Base-by-base conservation (phyloP, 2,888 invertebrate genomes). In the Eristalinus sepulchralis region DNA sequence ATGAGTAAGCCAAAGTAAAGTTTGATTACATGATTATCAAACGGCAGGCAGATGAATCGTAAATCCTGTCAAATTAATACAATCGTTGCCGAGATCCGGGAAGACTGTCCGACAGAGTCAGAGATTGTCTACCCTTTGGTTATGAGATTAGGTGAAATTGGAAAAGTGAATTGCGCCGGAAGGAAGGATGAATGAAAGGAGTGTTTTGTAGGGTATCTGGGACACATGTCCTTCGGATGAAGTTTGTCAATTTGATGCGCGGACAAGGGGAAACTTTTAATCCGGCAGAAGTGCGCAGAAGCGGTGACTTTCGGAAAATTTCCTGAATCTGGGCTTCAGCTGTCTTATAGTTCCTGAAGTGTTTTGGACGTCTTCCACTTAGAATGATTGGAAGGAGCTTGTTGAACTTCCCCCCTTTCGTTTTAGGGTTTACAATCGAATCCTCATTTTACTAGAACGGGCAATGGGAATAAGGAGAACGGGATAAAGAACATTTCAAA, bases 11-110 rank as follows among this genome's bases (percentile, higher is more conserved):
- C 36, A 39, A 64, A 64, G 39, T 47, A 22, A 63, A 47, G 64
- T 66, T 66, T 66, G 39, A 66, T 66, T 66, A 47, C 39, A 64
- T 47, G 64, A 64, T 64, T 47, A 64, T 64, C 39, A 39, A 39
- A 64, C 36, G 27, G 39, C 36, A n/a, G 24, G 24, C 27, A 66
- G 64, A 66, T 36, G 36, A 64, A 39, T 17, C 63, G 33, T 39
- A 64, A 64, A 27, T 66, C 27, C 64, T 66, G 64, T 47, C 64
- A 47, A 66, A 66, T 47, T 47, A 66, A 66, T 66, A 47, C 64
- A 27, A 64, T 39, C 39, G 24, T 64, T 39, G 20, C 39, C 0
- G 36, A 9, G 39, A 64, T 64, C 24, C 24, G 34, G 22, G 1
- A 39, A 39, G 47, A n/a, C 47, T 2, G 6, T 3, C 6, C 2